A percentile compares a stretch with the other conserved stretches of the same genome.
phyloP scores from a whole-genome alignment of 2,888 invertebrate genomes.

The Saturnia pavonia region DNA sequence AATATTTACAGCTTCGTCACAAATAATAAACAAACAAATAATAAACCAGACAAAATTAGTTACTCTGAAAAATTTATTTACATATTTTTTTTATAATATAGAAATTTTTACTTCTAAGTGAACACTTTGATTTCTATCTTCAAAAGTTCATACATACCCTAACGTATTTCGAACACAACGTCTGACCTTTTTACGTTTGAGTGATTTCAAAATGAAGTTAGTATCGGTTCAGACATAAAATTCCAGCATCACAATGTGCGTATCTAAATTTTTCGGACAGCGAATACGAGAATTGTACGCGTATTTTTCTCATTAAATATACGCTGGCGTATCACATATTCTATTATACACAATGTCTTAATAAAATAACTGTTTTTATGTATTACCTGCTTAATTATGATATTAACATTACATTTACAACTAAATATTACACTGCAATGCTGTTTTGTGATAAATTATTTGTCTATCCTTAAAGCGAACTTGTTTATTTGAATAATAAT shows the following conservation, averaged over 20 bases:
- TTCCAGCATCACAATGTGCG: constrained; percentile 9
- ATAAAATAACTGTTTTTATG: background rate
- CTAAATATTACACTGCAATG: background rate
- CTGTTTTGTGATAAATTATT: background rate
- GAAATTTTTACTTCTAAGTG: background rate
- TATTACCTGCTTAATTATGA: background rate
- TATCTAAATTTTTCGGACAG: constrained; percentile 17
- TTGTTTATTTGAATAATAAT: background rate
- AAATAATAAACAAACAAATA: too few species aligned
- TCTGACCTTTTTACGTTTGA: constrained; percentile 32
- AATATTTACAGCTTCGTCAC: too few species aligned
- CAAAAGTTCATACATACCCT: background rate
- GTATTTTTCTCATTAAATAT: constrained; percentile 11
- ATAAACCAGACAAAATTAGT: background rate
- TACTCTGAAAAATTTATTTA: too few species aligned
- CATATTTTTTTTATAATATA: background rate
- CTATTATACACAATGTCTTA: background rate
- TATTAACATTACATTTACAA: too few species aligned
- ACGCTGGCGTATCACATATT: background rate
- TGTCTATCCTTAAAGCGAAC: background rate
- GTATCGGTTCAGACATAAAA: constrained; percentile 26
- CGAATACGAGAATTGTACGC: constrained; percentile 5
- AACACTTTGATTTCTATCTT: background rate
- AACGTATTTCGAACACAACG: constrained; percentile 5
- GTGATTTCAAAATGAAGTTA: constrained; percentile 36